phyloP scores from a whole-genome alignment of 2,113 vertebrate genomes.

The Spea multiplicata region DNA sequence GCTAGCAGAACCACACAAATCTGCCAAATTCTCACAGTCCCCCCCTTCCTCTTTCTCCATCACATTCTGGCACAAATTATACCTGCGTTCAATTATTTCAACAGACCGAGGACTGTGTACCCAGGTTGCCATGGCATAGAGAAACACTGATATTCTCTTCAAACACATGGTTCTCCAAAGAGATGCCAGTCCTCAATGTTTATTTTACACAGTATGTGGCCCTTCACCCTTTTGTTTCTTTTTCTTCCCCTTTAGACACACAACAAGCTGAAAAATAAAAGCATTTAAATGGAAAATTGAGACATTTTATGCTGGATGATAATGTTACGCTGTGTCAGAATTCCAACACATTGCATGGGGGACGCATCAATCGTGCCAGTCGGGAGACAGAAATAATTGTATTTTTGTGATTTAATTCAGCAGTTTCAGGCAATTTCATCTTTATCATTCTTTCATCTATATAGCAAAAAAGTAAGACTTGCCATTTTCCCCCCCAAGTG shows the following conservation, averaged over 20 bases:
- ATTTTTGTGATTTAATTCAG: too few relatives aligned
- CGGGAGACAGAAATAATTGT: too few relatives aligned
- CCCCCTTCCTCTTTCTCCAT: background rate
- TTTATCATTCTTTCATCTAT: too few relatives aligned
- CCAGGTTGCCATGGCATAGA: conserved; percentile 56
- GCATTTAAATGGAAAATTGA: conserved; percentile 14
- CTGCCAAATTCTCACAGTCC: conserved; percentile 24
- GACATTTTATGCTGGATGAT: background rate
- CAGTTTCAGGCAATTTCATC: too few relatives aligned
- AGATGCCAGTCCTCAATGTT: conserved; percentile 44
- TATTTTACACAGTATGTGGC: conserved; percentile 20
- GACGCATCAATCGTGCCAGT: background rate
- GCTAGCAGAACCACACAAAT: background rate
- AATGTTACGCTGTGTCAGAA: background rate
- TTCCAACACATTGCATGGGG: background rate
- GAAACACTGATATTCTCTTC: conserved; percentile 53
- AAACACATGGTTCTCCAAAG: conserved; percentile 54
- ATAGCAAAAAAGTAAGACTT: too few relatives aligned
- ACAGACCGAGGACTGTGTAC: conserved; percentile 38
- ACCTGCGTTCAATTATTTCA: conserved; percentile 48
- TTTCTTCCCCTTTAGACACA: conserved; percentile 27
- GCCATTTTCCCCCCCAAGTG: too few relatives aligned
- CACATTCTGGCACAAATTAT: conserved; percentile 48
- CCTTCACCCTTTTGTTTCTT: conserved; percentile 12
- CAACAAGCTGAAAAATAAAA: conserved; percentile 7